Conservation (phyloP, 1,140 invertebrate species). For the Ylistrum balloti region DNA sequence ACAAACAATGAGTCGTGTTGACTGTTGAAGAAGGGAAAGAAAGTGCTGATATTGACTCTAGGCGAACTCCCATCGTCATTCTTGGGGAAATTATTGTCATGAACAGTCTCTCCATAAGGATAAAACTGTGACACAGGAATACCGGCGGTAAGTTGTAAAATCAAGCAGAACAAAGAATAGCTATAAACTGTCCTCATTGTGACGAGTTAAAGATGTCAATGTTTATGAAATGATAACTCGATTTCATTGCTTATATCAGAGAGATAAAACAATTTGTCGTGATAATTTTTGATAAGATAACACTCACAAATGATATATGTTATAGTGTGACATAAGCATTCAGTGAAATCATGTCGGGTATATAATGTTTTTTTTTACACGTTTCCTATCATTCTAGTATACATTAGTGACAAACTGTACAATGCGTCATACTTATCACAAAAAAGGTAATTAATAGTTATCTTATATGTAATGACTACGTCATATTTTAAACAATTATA, state of each 20-base stretch:
- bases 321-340: neutral
- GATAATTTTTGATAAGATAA: neutral
- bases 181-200: neutral
- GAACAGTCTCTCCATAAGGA: neutral
- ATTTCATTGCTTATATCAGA: neutral
- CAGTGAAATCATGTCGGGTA: neutral
- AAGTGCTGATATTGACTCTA: constrained; percentile 27
- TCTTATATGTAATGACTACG: too few species aligned
- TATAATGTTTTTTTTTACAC: too few species aligned
- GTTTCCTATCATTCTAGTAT: too few species aligned
- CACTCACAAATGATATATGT: neutral
- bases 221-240: neutral
- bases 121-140: neutral
- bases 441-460: too few species aligned
- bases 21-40: constrained; percentile 53
- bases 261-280: neutral
- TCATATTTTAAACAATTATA: too few species aligned
- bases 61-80: neutral
- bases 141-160: neutral
- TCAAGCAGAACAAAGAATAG: neutral
- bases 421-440: too few species aligned
- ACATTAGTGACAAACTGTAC: too few species aligned
- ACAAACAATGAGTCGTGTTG: constrained; percentile 46
- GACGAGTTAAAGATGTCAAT: too few species aligned
- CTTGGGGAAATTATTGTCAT: neutral